Evolutionary conservation across 2,888 invertebrate genomes (phyloP).

Genomic region (Pemphredon lugubris): DNA sequence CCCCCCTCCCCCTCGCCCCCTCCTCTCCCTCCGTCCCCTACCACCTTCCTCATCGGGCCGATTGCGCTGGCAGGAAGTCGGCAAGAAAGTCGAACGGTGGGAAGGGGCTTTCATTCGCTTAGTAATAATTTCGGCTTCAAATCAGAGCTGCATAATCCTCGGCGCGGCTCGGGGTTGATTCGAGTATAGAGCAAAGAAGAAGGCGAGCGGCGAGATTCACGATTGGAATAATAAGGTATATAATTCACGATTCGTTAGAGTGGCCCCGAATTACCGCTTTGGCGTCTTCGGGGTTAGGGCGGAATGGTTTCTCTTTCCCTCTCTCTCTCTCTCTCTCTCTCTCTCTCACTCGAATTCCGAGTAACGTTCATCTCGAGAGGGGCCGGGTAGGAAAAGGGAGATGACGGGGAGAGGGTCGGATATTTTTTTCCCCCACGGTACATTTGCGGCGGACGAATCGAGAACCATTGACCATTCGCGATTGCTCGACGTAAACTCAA

Average conservation of each 20-base stretch:
- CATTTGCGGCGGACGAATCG: not conserved
- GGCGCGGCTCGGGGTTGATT: conserved; percentile 21
- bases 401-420: no score
- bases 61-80: conserved; percentile 48
- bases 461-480: conserved; percentile 16
- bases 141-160: conserved; percentile 46
- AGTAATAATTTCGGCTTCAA: conserved; percentile 53
- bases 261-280: conserved; percentile 27
- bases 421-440: no score
- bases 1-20: not conserved
- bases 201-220: conserved; percentile 18
- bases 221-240: conserved; percentile 46
- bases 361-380: no score
- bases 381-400: no score
- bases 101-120: conserved; percentile 42
- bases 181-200: conserved; percentile 2
- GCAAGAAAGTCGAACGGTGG: conserved; percentile 48
- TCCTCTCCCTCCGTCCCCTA: not conserved
- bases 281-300: not conserved
- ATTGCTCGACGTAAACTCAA: conserved; percentile 19
- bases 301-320: no score
- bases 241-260: conserved; percentile 55
- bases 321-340: no score
- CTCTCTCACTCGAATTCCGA: no score
- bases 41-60: conserved; percentile 8